Conservation (phyloP, 1,140 invertebrate species). For the Lamellibrachia luymesi region DNA sequence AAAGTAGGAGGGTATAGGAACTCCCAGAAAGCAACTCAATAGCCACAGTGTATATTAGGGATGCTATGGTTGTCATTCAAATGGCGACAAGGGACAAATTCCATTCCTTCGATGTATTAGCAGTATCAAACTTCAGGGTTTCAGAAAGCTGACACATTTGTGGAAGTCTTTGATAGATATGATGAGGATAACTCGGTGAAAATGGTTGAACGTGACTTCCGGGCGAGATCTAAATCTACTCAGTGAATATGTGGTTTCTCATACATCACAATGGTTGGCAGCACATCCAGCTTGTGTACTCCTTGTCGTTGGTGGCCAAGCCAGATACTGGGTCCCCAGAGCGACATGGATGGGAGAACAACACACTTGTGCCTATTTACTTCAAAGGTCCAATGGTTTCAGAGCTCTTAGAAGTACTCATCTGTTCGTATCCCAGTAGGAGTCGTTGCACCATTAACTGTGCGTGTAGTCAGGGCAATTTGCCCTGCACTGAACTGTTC, state of each 20-base stretch:
- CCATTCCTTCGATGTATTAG: too few relatives aligned
- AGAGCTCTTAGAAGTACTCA: neutral
- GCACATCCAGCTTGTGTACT: neutral
- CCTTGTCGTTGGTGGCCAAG: neutral
- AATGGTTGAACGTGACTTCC: neutral
- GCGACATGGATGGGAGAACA: neutral
- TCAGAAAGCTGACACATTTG: neutral
- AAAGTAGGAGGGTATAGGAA: too few relatives aligned
- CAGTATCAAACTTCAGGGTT: neutral
- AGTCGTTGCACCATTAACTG: neutral
- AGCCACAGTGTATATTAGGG: too few relatives aligned
- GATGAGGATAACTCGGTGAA: neutral
- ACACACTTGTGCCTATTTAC: neutral
- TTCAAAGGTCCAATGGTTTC: neutral
- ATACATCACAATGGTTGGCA: neutral
- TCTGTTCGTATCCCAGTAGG: neutral
- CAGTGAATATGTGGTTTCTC: neutral
- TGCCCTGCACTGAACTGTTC: neutral
- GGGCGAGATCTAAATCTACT: neutral
- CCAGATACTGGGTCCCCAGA: neutral
- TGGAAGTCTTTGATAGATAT: neutral
- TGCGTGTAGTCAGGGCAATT: neutral
- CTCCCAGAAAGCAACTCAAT: too few relatives aligned
- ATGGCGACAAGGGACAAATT: too few relatives aligned
- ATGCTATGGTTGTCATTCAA: too few relatives aligned